Base-by-base conservation (phyloP, 2,113 vertebrate genomes). In the Cairina moschata region DNA sequence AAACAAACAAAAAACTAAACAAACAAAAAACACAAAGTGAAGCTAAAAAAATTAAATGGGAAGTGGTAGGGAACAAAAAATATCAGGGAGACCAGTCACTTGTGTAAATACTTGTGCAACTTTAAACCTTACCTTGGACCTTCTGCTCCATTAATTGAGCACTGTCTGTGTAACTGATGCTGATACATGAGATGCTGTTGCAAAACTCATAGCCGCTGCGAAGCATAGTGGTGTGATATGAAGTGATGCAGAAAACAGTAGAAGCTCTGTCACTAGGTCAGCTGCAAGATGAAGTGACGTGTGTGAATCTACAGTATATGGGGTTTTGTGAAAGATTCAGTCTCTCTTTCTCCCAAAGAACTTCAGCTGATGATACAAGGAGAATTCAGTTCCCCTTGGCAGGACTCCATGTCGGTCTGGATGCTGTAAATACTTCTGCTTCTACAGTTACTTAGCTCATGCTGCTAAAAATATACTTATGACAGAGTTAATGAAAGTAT, bases 371-470 rank as follows among this genome's bases (percentile, higher is more conserved):
- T 85, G 89, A 97, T 91, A 98, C 97, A 98, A 97, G 97, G 97
- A 97, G 96, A 98, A 97, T 97, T 98, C 97, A 98, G 97, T 97
- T 96, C 97, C 90, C 95, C 91, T 98, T 97, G 98, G 98, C 97
- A 97, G 87, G 59, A 66, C 25, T 97, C 98, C 97, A 97, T 20
- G 86, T 84, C 96, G 97, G 88, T 97, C 97, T 97, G 95, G 93
- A 96, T 93, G 94, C 96, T 96, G 96, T 97, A 96, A 97, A 96
- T 93, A 98, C 96, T 96, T 95, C 94, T 97, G 80, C 52, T 95
- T 97, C 96, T 93, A 95, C 95, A 95, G 54, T 93, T 83, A 93
- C 89, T 97, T 96, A 83, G 88, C 95, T 96, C 74, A 95, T 65
- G 42, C 59, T 91, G 67, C 89, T 96, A 96, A 96, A 96, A 95